These are phyloP conservation scores for Takifugu rubripes DNA, from an alignment of 2,797 vertebrate species.

Conservation along the genomic window DNA sequence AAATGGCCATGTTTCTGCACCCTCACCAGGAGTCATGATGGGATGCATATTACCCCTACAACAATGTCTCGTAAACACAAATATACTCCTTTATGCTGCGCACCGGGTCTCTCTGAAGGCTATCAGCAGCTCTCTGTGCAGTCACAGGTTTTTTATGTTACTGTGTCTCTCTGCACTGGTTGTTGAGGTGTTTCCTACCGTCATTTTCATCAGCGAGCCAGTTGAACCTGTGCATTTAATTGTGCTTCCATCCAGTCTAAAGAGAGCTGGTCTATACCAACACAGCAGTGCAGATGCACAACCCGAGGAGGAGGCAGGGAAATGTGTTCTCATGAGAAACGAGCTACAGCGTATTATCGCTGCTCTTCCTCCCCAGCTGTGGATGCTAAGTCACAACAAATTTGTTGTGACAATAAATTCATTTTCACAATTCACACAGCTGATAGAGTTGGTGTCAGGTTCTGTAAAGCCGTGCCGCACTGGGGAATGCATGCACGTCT, in stretches of 20 bases:
- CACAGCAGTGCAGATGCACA: slow-evolving; percentile 41
- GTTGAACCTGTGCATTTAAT: no score
- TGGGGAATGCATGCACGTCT: slow-evolving; percentile 4
- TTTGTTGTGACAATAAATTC: slow-evolving; percentile 49
- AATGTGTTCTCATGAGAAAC: slow-evolving; percentile 54
- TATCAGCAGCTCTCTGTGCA: no score
- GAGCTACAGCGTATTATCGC: slow-evolving; percentile 46
- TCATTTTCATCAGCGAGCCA: no score
- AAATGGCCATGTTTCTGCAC: no score
- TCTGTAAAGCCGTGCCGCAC: neutral
- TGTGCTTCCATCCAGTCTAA: slow-evolving; percentile 30
- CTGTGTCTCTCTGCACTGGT: no score
- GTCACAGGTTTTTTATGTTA: no score
- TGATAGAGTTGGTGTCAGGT: slow-evolving; percentile 50
- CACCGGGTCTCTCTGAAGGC: no score
- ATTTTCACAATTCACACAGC: slow-evolving; percentile 39
- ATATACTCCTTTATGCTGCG: no score
- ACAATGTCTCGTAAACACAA: no score
- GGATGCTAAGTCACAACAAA: slow-evolving; percentile 41
- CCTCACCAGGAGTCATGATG: no score
- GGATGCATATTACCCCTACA: no score
- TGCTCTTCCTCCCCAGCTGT: slow-evolving; percentile 59
- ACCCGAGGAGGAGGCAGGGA: slow-evolving; percentile 29
- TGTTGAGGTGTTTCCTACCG: no score
- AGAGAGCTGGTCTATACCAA: slow-evolving; percentile 19